Evolutionary conservation across 1,140 invertebrate species (phyloP), one percentile per base, ranked within the genome.

Genomic region (Sycobia sp.): DNA sequence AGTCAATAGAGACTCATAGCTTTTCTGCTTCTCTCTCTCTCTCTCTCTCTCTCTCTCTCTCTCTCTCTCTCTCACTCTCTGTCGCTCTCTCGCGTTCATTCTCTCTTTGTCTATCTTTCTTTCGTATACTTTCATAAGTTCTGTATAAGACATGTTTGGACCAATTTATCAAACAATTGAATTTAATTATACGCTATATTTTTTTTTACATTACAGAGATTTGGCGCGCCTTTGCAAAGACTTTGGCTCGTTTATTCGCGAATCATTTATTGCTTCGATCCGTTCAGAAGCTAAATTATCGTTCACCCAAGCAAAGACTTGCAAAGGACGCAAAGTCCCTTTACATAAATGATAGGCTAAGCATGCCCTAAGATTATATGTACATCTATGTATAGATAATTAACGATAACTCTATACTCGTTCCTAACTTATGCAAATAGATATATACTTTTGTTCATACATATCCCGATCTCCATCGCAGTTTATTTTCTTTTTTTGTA

Each of bases 41-140:
- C n/a, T n/a, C n/a, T n/a, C n/a, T n/a, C n/a, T n/a, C n/a, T n/a
- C n/a, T n/a, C n/a, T n/a, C n/a, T n/a, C n/a, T n/a, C n/a, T n/a
- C n/a, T n/a, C n/a, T n/a, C n/a, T n/a, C n/a, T n/a, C n/a, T n/a
- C n/a, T n/a, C n/a, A n/a, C n/a, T n/a, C n/a, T n/a, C n/a, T n/a
- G n/a, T n/a, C n/a, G n/a, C n/a, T n/a, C n/a, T n/a, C n/a, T n/a
- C n/a, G n/a, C n/a, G n/a, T n/a, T n/a, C n/a, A n/a, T n/a, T n/a
- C n/a, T n/a, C n/a, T n/a, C n/a, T n/a, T n/a, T n/a, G n/a, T n/a
- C n/a, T n/a, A n/a, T n/a, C n/a, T n/a, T n/a, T n/a, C 44, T 65
- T 65, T 78, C 76, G 76, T 78, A 78, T 78, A 78, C 76, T 78
- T 78, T 77, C 71, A 72, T 77, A 67, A 69, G 67, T 71, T 67